Evolutionary conservation across 1,140 invertebrate genomes (phyloP).

Genomic region (Drosophila bocqueti): DNA sequence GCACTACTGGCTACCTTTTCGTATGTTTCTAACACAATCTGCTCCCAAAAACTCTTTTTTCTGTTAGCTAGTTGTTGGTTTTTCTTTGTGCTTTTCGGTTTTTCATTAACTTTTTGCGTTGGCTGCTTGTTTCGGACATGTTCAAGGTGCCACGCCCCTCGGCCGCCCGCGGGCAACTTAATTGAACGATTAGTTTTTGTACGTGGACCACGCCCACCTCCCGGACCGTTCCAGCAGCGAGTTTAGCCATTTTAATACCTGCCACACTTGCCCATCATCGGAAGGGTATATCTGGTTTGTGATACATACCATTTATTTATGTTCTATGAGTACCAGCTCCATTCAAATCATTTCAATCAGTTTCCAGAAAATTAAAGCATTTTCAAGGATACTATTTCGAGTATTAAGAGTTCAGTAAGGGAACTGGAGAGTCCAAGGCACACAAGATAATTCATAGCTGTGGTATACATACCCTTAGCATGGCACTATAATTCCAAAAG

Average conservation of each 20-base stretch:
- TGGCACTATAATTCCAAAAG: neutral
- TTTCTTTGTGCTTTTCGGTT: constrained; percentile 10
- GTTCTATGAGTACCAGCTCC: neutral
- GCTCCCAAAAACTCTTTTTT: constrained; percentile 4
- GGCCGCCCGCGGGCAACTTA: constrained; percentile 54
- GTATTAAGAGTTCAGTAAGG: neutral
- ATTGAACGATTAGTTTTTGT: constrained; percentile 82
- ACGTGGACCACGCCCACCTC: constrained; percentile 52
- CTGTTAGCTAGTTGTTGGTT: neutral
- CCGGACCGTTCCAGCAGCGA: neutral
- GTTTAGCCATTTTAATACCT: constrained; percentile 11
- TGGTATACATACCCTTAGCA: neutral
- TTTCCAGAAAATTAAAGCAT: neutral
- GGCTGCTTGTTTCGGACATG: constrained; percentile 66
- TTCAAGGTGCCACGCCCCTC: constrained; percentile 26
- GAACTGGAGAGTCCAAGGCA: neutral
- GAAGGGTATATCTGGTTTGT: neutral
- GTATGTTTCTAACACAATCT: constrained; percentile 32
- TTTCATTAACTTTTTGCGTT: constrained; percentile 75
- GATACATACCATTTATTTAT: neutral
- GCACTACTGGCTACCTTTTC: neutral
- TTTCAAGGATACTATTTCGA: neutral
- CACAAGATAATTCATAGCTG: neutral
- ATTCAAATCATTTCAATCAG: no score
- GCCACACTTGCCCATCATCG: neutral